These are phyloP conservation scores for Trypoxylus dichotomus DNA, from an alignment of 1,140 invertebrate species.

Conservation along the genomic window DNA sequence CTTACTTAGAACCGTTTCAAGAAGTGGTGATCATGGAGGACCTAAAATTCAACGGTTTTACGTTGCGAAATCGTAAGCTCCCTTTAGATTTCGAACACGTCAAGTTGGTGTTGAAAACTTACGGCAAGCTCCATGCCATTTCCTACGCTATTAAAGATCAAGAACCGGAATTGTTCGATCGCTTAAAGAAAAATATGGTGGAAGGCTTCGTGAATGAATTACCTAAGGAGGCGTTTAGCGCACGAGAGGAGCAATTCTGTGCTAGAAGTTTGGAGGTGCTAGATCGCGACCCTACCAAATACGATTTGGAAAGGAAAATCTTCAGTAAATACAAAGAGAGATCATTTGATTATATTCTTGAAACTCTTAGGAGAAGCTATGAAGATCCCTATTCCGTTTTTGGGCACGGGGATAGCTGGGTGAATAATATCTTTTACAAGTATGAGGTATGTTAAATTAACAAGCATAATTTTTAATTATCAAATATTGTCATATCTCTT, in stretches of 20 bases:
- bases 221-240: too few relatives aligned
- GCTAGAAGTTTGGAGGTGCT: too few relatives aligned
- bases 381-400: neutral
- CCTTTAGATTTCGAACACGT: neutral
- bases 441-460: neutral
- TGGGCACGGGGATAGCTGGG: neutral
- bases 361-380: neutral
- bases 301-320: neutral
- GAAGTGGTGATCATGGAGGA: neutral
- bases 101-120: neutral
- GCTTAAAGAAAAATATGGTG: neutral
- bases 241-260: too few relatives aligned
- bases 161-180: neutral
- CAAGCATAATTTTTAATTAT: too few relatives aligned
- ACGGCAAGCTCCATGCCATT: neutral
- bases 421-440: constrained; percentile 1
- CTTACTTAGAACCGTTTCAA: neutral
- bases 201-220: neutral
- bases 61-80: neutral
- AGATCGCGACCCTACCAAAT: neutral
- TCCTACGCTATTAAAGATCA: constrained; percentile 8
- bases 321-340: constrained; percentile 31
- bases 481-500: too few relatives aligned
- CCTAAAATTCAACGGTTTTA: neutral
- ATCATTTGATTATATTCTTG: neutral